Base-by-base conservation (phyloP, 2,888 invertebrate genomes). In the Philereme vetulata region DNA sequence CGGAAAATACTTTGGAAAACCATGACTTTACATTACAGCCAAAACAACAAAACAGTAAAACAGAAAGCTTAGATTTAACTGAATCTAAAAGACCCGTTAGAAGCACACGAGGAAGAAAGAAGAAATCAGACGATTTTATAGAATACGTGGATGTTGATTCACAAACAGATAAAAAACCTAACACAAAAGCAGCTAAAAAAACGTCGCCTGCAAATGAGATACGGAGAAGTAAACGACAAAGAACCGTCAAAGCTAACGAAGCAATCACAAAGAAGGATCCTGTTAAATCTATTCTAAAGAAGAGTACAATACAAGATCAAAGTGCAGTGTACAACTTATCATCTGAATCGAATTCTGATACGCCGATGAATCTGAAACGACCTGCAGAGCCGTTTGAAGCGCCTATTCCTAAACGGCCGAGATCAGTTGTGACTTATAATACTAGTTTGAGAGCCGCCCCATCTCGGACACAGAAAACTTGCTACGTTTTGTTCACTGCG, bases 401-500 rank as follows among this genome's bases (percentile, higher is more conserved):
- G 4, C 81, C 82, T 2, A 76, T 70, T 53, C 62, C 82, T 4
- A 88, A 88, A 60, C 76, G 82, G 54, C 75, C 76, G 0, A 76
- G 80, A 38, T 70, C 77, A n/a, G 56, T 52, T 0, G 56, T 43
- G 5, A 7, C 38, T 6, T 21, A 21, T 43, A 73, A 64, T 42
- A 60, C 69, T 5, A 72, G 72, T 3, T 58, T 74, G 4, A 75
- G 81, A 56, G 70, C 82, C 4, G 81, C 82, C 0, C 76, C 87
- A 0, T 75, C 80, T 2, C 75, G 79, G 47, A 64, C 62, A 5
- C 54, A 64, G 38, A 78, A 76, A 34, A 81, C 76, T 0, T 88
- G 87, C 4, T 67, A 76, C 60, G 86, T 92, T 0, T 66, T 91
- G 42, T 87, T 90, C 53, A 90, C 91, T 0, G 88, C 89, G 0